Percentiles rank a stretch among this genome's conserved stretches.
Conservation (phyloP, 2,888 invertebrate genomes). For the Platycnemis pennipes region DNA sequence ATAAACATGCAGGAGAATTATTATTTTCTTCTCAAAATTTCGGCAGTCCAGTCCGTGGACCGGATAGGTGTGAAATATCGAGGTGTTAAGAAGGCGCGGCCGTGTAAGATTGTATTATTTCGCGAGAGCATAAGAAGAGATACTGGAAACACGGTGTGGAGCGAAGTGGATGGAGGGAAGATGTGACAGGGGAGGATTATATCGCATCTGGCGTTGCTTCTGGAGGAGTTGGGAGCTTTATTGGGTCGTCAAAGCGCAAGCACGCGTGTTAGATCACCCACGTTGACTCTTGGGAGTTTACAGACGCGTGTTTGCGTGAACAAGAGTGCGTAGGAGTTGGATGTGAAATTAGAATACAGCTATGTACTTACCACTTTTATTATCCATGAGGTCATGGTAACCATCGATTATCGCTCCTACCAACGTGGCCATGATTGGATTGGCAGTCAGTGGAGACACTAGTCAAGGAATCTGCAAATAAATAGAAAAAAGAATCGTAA, state of each 20-base stretch:
- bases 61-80: background rate
- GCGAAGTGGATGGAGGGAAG: background rate
- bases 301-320: background rate
- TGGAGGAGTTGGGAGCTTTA: background rate
- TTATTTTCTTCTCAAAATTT: background rate
- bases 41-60: background rate
- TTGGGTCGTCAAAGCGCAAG: background rate
- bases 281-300: background rate
- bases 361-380: conserved; percentile 86
- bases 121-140: background rate
- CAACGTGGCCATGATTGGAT: conserved; percentile 82
- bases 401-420: conserved; percentile 84
- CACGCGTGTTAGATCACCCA: background rate
- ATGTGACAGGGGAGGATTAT: background rate
- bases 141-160: background rate
- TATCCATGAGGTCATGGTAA: conserved; percentile 90
- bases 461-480: conserved; percentile 50
- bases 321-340: background rate
- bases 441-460: background rate
- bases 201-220: background rate
- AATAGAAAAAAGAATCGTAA: background rate
- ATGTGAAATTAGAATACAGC: background rate
- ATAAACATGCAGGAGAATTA: background rate
- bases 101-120: background rate
- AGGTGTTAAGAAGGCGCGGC: background rate